Percentiles rank a stretch among this genome's conserved stretches.
These are phyloP conservation scores for Myodes glareolus DNA, from an alignment of 2,113 vertebrate species.

Conservation along the genomic window DNA sequence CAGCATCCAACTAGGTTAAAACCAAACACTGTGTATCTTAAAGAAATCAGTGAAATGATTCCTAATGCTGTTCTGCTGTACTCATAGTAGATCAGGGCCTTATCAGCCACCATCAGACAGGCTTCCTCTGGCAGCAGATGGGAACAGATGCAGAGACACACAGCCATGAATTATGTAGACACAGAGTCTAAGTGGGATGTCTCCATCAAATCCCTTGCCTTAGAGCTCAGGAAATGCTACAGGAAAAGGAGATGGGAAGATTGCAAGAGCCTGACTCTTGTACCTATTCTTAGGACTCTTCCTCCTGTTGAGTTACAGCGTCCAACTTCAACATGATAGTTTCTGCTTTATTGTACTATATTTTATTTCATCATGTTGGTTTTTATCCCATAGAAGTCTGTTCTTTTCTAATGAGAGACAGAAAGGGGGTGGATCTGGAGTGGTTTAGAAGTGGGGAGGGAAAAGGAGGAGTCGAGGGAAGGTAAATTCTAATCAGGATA, in stretches of 20 bases:
- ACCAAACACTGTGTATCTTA: not conserved
- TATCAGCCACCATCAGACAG: not conserved
- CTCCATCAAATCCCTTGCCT: not conserved
- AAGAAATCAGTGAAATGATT: not conserved
- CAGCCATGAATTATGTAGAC: not conserved
- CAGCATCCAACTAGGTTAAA: not conserved
- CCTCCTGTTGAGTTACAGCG: not conserved
- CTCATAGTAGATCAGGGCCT: not conserved
- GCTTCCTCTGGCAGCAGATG: not conserved
- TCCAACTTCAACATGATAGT: not conserved
- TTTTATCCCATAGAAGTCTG: not conserved
- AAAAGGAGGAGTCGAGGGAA: not conserved
- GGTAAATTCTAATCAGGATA: not conserved
- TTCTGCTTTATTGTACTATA: not conserved
- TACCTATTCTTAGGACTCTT: not conserved
- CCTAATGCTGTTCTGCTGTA: not conserved
- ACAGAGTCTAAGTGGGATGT: not conserved
- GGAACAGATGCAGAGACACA: not conserved
- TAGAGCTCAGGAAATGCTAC: not conserved
- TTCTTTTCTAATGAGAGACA: not conserved
- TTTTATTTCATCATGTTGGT: not conserved
- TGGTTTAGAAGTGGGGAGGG: not conserved
- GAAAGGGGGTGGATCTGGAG: not conserved
- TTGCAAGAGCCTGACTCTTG: not conserved
- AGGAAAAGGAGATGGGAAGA: not conserved